Base-by-base conservation (phyloP, 1,140 invertebrate species). In the Atopsyche davidsoni region DNA sequence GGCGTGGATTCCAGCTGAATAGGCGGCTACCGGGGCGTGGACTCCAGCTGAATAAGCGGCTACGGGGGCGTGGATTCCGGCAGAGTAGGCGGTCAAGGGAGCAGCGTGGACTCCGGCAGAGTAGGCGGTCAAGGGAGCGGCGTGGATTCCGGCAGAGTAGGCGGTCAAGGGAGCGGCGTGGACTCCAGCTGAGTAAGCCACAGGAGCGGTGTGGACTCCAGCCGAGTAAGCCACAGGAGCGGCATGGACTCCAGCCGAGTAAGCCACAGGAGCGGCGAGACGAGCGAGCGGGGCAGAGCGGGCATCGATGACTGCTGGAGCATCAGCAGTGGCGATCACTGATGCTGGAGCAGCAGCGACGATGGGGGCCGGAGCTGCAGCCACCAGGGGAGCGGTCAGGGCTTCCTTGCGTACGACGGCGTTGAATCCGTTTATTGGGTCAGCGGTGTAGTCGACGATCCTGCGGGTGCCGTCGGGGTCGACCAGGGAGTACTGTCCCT, bases 391-490 rank as follows among this genome's bases (percentile, higher is more conserved):
- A 11, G 22, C 55, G n/a, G 52, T 45, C 23, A 56, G 32, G 32
- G 46, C 7, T 25, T 57, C 54, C 42, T 44, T 50, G 22, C 42
- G 58, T 47, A 56, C 60, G 31, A 59, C 53, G 40, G 46, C 61
- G 59, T 50, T 61, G 48, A 55, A 58, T 28, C 79, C 79, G 46
- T 80, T 80, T 25, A 80, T 65, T 11, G 78, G 65, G 62, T 79
- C 78, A 13, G 77, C 75, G 13, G 75, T 68, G 59, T 78, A 80
- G 57, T 78, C 75, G 1, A 79, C 79, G 2, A 71, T 68, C 19
- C 78, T 73, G 18, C 73, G 64, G 2, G 73, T 76, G 13, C 79
- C 78, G 46, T 80, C 79, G 18, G 79, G 67, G 28, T 79, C 77
- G 10, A 78, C 68, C 11, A 79, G 60, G 0, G 75, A 77, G 60